These are phyloP conservation scores for Caretta caretta DNA, from an alignment of 2,113 vertebrate species.

Conservation along the genomic window DNA sequence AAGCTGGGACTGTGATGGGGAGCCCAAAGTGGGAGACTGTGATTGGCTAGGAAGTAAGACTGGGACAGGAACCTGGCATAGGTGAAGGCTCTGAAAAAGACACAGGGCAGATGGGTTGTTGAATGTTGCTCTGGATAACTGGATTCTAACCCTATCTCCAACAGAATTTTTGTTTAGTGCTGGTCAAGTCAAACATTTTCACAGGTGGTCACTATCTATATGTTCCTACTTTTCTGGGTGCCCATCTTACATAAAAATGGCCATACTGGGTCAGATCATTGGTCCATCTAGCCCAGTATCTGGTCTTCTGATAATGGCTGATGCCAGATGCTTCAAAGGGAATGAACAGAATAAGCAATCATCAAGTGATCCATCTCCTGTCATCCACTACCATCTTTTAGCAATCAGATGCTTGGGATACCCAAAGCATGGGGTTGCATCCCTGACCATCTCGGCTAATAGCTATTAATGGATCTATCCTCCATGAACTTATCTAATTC, in stretches of 20 bases:
- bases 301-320: too few relatives aligned
- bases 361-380: too few relatives aligned
- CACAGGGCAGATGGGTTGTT: not conserved
- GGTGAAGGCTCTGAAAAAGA: not conserved
- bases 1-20: not conserved
- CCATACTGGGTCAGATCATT: too few relatives aligned
- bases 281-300: too few relatives aligned
- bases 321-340: too few relatives aligned
- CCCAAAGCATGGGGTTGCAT: too few relatives aligned
- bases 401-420: too few relatives aligned
- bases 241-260: not conserved
- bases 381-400: too few relatives aligned
- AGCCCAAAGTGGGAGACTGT: not conserved
- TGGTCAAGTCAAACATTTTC: not conserved
- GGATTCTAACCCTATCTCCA: not conserved
- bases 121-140: not conserved
- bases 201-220: not conserved
- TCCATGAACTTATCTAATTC: too few relatives aligned
- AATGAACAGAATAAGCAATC: too few relatives aligned
- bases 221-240: not conserved
- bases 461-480: too few relatives aligned
- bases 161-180: not conserved
- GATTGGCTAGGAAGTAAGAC: not conserved
- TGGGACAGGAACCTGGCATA: not conserved
- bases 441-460: too few relatives aligned